phyloP scores from a whole-genome alignment of 1,140 invertebrate species.

The Psix sp. region DNA sequence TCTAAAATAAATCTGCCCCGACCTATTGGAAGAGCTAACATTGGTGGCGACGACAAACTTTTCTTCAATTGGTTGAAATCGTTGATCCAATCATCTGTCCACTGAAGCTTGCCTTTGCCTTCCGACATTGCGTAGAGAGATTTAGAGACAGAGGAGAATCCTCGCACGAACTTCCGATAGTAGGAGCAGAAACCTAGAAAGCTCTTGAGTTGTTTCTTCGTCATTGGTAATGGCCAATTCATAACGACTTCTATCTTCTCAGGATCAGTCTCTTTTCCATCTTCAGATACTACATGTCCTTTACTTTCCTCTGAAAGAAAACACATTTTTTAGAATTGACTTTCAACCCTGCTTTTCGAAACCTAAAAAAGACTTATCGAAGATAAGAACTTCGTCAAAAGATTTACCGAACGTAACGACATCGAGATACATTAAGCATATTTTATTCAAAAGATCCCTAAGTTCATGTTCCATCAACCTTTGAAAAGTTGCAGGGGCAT shows the following conservation, averaged over 20 bases:
- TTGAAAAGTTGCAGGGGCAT: too few species aligned
- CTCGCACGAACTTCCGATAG: too few species aligned
- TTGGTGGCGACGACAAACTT: background rate
- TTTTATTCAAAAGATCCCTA: too few species aligned
- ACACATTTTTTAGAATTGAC: constrained; percentile 7
- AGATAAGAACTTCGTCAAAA: background rate
- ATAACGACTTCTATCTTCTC: constrained; percentile 6
- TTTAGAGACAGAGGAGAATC: too few species aligned
- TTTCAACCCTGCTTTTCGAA: too few species aligned
- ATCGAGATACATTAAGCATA: too few species aligned
- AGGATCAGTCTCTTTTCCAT: constrained; percentile 7
- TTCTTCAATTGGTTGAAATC: background rate
- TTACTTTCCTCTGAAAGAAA: constrained; percentile 18
- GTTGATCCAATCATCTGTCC: background rate
- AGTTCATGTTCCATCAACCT: too few species aligned
- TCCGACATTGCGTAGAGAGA: too few species aligned
- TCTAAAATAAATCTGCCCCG: background rate
- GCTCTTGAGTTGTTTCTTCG: too few species aligned
- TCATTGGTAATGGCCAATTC: background rate
- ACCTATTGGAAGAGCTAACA: background rate
- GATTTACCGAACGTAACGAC: background rate
- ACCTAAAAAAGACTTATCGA: too few species aligned
- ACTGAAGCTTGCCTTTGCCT: too few species aligned
- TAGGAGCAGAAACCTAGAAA: too few species aligned
- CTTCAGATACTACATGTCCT: constrained; percentile 15